phyloP scores from a whole-genome alignment of 1,140 invertebrate species.

The Euglossa dilemma region DNA sequence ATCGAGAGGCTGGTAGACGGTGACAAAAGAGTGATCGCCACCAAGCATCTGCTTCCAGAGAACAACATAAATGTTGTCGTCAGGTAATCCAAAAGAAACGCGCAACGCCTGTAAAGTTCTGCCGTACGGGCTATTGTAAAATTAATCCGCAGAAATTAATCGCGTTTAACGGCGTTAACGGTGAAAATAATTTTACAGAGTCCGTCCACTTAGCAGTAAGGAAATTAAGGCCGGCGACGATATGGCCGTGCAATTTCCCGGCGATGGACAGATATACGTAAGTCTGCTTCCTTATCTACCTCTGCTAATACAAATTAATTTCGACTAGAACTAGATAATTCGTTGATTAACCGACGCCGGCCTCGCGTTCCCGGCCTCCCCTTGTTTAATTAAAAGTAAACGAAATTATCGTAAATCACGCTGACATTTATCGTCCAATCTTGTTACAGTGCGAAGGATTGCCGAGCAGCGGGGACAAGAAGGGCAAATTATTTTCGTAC shows the following conservation, averaged over 20 bases:
- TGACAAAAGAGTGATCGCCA: slow-evolving; percentile 69
- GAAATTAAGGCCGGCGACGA: slow-evolving; percentile 86
- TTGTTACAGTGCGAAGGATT: slow-evolving; percentile 5
- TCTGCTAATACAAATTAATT: not conserved
- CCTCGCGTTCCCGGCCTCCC: not conserved
- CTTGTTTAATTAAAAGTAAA: not conserved
- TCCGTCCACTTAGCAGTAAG: slow-evolving; percentile 77
- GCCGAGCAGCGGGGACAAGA: slow-evolving; percentile 82
- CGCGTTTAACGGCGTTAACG: not conserved
- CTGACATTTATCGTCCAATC: not conserved
- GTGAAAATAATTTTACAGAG: not conserved
- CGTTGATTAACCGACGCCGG: not conserved
- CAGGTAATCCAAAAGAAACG: slow-evolving; percentile 79
- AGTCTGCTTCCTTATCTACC: slow-evolving; percentile 70
- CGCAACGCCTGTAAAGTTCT: too few relatives aligned
- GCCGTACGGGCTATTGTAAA: too few relatives aligned
- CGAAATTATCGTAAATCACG: not conserved
- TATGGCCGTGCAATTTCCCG: slow-evolving; percentile 88
- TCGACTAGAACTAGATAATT: not conserved
- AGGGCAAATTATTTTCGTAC: slow-evolving; percentile 91
- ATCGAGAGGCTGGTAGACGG: slow-evolving; percentile 72
- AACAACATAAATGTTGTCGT: slow-evolving; percentile 92
- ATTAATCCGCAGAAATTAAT: not conserved
- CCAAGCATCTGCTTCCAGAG: slow-evolving; percentile 81
- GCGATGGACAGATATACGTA: slow-evolving; percentile 89